Conservation (phyloP, 2,113 vertebrate species). For the Coturnix japonica region DNA sequence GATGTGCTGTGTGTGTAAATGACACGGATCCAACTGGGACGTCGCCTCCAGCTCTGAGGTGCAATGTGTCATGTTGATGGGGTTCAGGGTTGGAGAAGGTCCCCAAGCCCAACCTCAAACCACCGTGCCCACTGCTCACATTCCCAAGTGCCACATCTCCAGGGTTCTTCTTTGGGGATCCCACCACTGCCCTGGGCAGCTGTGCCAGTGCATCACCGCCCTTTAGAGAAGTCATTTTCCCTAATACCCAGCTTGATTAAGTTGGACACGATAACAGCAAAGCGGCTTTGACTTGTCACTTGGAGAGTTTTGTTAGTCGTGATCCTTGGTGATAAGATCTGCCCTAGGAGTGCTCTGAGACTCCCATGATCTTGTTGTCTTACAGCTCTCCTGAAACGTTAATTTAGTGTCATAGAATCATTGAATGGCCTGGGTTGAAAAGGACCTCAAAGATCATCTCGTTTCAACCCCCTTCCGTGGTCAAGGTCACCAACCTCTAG, state of each 20-base stretch:
- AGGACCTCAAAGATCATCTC: no score
- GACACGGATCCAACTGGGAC: conserved; percentile 4
- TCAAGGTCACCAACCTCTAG: no score
- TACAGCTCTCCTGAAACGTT: not conserved
- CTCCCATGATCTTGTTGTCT: not conserved
- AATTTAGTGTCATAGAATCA: not conserved
- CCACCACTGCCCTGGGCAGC: no score
- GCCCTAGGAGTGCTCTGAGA: not conserved
- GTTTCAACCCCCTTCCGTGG: no score
- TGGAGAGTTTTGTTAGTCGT: not conserved
- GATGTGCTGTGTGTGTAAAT: conserved; percentile 34
- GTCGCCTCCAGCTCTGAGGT: conserved; percentile 32
- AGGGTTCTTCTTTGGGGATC: no score
- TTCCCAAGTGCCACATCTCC: no score
- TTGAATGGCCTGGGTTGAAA: no score
- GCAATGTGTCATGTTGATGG: conserved; percentile 15
- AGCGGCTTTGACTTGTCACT: not conserved
- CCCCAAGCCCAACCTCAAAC: no score
- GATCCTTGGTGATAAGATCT: not conserved
- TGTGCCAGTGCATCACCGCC: no score
- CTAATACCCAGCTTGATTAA: not conserved
- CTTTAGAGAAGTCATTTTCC: no score
- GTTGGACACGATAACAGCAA: not conserved
- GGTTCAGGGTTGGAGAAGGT: not conserved
- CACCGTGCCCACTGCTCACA: no score